Base-by-base conservation (phyloP, 2,113 vertebrate species). In the Brachyhypopomus gauderio region DNA sequence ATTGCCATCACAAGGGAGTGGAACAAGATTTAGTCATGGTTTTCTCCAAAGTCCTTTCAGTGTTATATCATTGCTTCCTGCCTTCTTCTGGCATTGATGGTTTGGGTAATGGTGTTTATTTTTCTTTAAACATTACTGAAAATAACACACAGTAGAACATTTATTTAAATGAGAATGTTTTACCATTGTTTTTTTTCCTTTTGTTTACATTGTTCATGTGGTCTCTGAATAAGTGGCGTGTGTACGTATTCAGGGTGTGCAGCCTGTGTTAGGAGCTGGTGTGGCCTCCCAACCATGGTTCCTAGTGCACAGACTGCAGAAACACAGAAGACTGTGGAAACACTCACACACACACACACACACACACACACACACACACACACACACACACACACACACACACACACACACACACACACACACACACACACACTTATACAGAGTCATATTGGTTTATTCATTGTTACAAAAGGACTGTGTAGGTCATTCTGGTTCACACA, bases 1-100 rank as follows among this genome's bases (percentile, higher is more conserved):
- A 80, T 73, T 77, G 55, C 5, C 73, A 67, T 80, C 72, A 62
- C 9, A 23, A 77, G 67, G 30, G 75, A 71, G 17, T 45, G 23
- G 20, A 84, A 79, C 58, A 48, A 71, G 52, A 34, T 66, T 17
- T 74, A 14, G 80, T 56, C 62, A 59, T 20, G 22, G n/a, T 30
- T 81, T 84, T 58, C 59, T 59, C 30, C 22, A 9, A 72, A 67
- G 12, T 45, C 22, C 62, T 75, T 30, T 55, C 64, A 59, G 66
- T 62, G 17, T 59, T 70, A 23, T 34, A 36, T 81, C 52, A 60
- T 66, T 34, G 55, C 48, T 63, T 64, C 73, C 62, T 66, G 76
- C 59, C 76, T 63, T 71, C 25, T 75, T 55, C 36, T 16, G 63
- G 19, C 11, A 2, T 22, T 56, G 45, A 72, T 22, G 14, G 8